Evolutionary conservation across 2,888 invertebrate species (phyloP), one percentile per base, ranked within the genome.

Genomic region (Pogonocherus hispidulus): DNA sequence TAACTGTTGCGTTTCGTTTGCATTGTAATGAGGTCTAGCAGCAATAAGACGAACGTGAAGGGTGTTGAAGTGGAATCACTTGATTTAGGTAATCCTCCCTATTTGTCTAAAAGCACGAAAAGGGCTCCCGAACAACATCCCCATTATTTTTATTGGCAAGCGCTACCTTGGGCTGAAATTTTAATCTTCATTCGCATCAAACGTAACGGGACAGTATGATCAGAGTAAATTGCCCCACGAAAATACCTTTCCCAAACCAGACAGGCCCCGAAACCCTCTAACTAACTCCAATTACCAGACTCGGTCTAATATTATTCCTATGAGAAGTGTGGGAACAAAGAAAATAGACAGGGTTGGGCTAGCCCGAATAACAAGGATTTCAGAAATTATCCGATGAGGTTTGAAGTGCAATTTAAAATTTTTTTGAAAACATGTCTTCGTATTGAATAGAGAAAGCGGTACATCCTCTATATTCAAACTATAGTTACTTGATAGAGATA

Each of bases 251-350:
- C 41, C 41, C n/a, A 16, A 41, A 41, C n/a, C 41, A 16, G 14
- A 41, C 41, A 41, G 41, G 3, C n/a, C 41, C 16, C 27, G 27
- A 3, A 27, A 27, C 27, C 41, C 41, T 37, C 11, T 37, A 27
- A 11, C 37, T 11, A 37, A 37, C 27, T 27, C 27, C 27, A 37
- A 37, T 37, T 37, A 14, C 41, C n/a, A n/a, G 41, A 5, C 16
- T 14, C n/a, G 16, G n/a, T 41, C 59, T 47, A 49, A 59, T 47
- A 59, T 59, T 59, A 59, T 59, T 32, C 59, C 59, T 47, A 32
- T 19, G 59, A 35, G 47, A 14, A 49, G 59, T 23, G 57, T 16
- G 57, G 32, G 19, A 47, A 47, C 47, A 47, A 59, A 59, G 46
- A 59, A 59, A 59, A 59, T 47, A 8, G 27, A 27, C 27, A 27